A percentile compares a stretch with the other conserved stretches of the same genome.
phyloP scores from a whole-genome alignment of 1,140 invertebrate species.

The Aleiodes sp. region DNA sequence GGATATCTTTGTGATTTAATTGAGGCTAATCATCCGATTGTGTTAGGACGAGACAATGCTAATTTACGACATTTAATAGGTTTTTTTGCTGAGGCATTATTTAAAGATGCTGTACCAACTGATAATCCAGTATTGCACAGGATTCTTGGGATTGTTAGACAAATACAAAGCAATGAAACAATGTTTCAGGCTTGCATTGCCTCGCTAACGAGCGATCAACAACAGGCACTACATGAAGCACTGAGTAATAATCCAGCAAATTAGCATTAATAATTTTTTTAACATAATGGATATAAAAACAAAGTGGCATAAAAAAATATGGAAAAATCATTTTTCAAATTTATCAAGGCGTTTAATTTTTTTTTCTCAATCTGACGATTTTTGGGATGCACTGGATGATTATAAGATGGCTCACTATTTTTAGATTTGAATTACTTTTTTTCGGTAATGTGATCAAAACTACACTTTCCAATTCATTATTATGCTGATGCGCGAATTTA shows the following conservation, averaged over 20 bases:
- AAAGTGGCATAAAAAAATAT: not conserved
- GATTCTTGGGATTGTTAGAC: conserved; percentile 78
- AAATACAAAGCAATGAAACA: conserved; percentile 82
- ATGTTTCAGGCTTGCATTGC: conserved; percentile 85
- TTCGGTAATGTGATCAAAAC: too few species aligned
- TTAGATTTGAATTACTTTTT: too few species aligned
- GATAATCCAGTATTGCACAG: conserved; percentile 72
- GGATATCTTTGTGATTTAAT: conserved; percentile 95
- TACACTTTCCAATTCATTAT: not conserved
- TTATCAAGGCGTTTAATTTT: not conserved
- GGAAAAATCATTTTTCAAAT: too few species aligned
- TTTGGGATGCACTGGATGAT: too few species aligned
- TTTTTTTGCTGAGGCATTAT: conserved; percentile 90
- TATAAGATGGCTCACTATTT: too few species aligned
- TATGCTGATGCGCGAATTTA: not conserved
- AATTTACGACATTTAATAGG: conserved; percentile 90
- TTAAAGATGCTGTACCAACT: conserved; percentile 79
- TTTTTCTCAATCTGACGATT: not conserved
- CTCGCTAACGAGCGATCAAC: conserved; percentile 80
- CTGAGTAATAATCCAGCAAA: conserved; percentile 57
- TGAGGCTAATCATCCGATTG: conserved; percentile 86
- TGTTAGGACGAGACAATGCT: conserved; percentile 84
- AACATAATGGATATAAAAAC: not conserved
- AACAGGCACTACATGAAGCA: conserved; percentile 81
- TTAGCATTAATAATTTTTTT: conserved; percentile 37